Percentiles rank a stretch among this genome's conserved stretches.
These are phyloP conservation scores for Zele albiditarsus DNA, from an alignment of 2,888 invertebrate genomes.

Conservation along the genomic window DNA sequence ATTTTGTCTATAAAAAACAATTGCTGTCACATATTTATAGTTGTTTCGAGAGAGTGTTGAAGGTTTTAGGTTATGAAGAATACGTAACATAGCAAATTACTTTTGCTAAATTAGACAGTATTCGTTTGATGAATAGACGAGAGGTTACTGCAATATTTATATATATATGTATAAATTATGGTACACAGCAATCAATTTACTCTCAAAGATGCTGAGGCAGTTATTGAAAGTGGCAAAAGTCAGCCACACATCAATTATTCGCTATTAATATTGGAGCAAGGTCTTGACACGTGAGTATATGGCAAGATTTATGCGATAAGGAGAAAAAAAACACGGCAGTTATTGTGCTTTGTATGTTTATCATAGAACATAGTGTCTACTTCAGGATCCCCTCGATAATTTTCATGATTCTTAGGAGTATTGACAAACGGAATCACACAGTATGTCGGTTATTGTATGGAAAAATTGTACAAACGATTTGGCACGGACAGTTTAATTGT, in stretches of 20 bases:
- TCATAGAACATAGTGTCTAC: too few relatives aligned
- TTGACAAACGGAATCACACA: too few relatives aligned
- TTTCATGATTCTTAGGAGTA: too few relatives aligned
- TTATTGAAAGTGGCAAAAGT: constrained; percentile 54
- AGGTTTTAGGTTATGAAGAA: not conserved
- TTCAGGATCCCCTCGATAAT: too few relatives aligned
- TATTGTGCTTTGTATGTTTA: too few relatives aligned
- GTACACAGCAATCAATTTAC: constrained; percentile 54
- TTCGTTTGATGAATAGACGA: not conserved
- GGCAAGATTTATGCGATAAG: too few relatives aligned
- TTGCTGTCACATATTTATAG: not conserved
- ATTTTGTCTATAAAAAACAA: not conserved
- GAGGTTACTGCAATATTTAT: not conserved
- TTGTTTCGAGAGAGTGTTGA: not conserved
- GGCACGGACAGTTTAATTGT: not conserved
- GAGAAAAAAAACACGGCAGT: too few relatives aligned
- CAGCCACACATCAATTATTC: constrained; percentile 59
- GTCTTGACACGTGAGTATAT: constrained; percentile 62
- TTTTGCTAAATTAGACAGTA: not conserved
- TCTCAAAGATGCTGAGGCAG: constrained; percentile 54
- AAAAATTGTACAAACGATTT: too few relatives aligned
- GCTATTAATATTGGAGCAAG: constrained; percentile 61
- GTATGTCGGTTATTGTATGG: too few relatives aligned
- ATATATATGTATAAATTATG: constrained; percentile 45
- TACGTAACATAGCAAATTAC: not conserved